Evolutionary conservation across 2,113 vertebrate species (phyloP).

Genomic region (Scomber scombrus): DNA sequence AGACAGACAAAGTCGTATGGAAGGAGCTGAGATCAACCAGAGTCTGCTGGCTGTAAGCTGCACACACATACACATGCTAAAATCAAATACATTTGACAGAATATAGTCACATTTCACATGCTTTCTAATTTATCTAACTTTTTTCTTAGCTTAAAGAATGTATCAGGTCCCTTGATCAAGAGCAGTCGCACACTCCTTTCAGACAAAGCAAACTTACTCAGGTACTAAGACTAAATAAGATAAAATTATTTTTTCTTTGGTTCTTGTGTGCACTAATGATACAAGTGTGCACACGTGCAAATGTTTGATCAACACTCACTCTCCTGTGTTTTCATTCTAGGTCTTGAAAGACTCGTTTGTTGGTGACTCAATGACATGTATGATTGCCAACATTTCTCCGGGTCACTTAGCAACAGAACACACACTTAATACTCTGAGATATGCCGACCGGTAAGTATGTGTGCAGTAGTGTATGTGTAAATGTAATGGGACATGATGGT

Average conservation of each 20-base stretch:
- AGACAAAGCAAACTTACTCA: constrained; percentile 95
- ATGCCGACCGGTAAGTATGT: constrained; percentile 91
- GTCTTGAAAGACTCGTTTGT: constrained; percentile 95
- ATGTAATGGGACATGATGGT: neutral
- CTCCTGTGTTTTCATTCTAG: constrained; percentile 69
- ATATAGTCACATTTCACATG: neutral
- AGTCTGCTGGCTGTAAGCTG: constrained; percentile 92
- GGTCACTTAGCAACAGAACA: constrained; percentile 91
- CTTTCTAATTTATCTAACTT: constrained; percentile 9
- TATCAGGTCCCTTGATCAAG: constrained; percentile 92
- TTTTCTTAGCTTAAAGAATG: constrained; percentile 92
- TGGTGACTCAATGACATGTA: constrained; percentile 93
- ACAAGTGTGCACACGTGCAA: neutral
- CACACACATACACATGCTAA: neutral
- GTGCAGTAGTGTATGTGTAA: neutral
- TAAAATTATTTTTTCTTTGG: neutral
- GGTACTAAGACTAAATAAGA: constrained; percentile 67
- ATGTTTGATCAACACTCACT: neutral
- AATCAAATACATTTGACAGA: neutral
- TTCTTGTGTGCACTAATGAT: neutral
- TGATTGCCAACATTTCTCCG: constrained; percentile 95
- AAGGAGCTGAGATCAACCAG: constrained; percentile 96
- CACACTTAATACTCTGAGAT: constrained; percentile 93
- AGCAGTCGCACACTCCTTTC: constrained; percentile 91
- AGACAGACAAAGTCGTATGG: constrained; percentile 91